Evolutionary conservation across 2,888 invertebrate species (phyloP).

Genomic region (Catocala sponsa): DNA sequence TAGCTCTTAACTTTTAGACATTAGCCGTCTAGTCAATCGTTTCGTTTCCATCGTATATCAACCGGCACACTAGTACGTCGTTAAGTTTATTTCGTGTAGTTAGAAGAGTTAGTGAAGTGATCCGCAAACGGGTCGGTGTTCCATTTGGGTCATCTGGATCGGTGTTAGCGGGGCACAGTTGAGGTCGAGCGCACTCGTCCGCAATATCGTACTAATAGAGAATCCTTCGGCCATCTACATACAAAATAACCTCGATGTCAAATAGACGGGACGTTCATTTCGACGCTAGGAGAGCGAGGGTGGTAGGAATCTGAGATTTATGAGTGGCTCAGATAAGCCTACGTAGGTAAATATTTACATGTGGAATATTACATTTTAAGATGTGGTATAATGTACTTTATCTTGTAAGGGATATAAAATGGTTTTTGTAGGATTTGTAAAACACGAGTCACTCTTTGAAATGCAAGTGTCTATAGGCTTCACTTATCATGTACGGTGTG

Average conservation of each 20-base stretch:
- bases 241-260: conserved; percentile 18
- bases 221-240: conserved; percentile 43
- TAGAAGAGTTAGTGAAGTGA: conserved; percentile 66
- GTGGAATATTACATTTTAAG: not conserved
- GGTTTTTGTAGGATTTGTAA: too few relatives aligned
- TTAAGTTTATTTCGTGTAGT: conserved; percentile 49
- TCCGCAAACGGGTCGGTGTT: conserved; percentile 67
- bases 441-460: too few relatives aligned
- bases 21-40: too few relatives aligned
- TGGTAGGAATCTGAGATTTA: conserved; percentile 22
- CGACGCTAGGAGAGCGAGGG: conserved; percentile 21
- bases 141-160: conserved; percentile 73
- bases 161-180: conserved; percentile 66
- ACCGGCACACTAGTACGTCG: conserved; percentile 46
- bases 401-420: not conserved
- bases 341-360: not conserved
- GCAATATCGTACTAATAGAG: conserved; percentile 57
- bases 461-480: too few relatives aligned
- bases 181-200: conserved; percentile 57
- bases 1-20: too few relatives aligned
- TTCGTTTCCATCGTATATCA: conserved; percentile 20
- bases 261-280: conserved; percentile 29
- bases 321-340: conserved; percentile 13
- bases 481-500: too few relatives aligned
- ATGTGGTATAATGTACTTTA: too few relatives aligned